Evolutionary conservation across 2,113 vertebrate species (phyloP), one percentile per base, ranked within the genome.

Genomic region (Psephotus haematonotus): DNA sequence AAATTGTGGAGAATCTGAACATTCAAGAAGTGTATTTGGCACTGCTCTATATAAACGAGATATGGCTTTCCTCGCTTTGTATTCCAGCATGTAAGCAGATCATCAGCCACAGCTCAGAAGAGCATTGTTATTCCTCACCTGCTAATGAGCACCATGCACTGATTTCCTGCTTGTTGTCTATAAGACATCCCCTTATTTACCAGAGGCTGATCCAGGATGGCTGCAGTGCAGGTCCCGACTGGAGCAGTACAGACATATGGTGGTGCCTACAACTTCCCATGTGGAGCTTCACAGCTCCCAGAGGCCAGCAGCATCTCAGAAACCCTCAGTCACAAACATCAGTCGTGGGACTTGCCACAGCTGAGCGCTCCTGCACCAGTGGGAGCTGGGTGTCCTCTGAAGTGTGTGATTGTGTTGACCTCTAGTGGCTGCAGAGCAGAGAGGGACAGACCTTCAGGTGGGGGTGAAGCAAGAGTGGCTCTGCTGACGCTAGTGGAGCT

Each of bases 291-390:
- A 1, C 47, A 6, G 24, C 46, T 85, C 4, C 28, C 23, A 13
- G 59, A 27, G 60, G 59, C 12, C 57, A 17, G 25, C 60, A 29
- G 69, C 43, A 1, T 0, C 9, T 10, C 19, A 5, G 57, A 18
- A 7, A 33, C 27, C 29, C 13, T 22, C 4, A 2, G 31, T 14
- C 28, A 1, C 25, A 2, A 12, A 1, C 3, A 0, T 4, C 1
- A 16, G 22, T 1, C 0, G 0, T 7, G 28, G 4, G 43, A 2
- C 7, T 39, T 2, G 16, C 9, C 74, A 2, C 19, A 13, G 64
- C 41, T 0, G 28, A 0, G 53, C 10, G 47, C 53, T 47, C 33
- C 46, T 33, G 46, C 17, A 5, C 27, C 17, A 9, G 20, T 50
- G 3, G 88, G 80, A 72, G 76, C 53, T 18, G 71, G 64, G 86